Evolutionary conservation across 1,140 invertebrate genomes (phyloP).

Genomic region (Hypsibius dujardini): DNA sequence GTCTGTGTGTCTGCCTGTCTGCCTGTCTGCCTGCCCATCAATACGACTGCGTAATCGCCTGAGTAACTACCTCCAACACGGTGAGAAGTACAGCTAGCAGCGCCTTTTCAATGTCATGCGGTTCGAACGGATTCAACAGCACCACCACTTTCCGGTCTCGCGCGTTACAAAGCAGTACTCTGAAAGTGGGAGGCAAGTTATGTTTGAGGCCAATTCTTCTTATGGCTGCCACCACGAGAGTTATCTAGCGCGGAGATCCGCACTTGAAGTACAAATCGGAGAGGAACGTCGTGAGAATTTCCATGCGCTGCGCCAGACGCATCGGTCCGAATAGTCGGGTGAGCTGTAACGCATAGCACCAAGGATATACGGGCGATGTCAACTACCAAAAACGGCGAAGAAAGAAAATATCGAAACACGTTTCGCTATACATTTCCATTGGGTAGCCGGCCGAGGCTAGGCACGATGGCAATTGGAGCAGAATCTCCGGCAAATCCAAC

Average conservation of each 20-base stretch:
- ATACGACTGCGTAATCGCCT: too few species aligned
- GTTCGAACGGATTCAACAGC: not conserved
- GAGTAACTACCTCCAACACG: not conserved
- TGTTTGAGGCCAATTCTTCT: not conserved
- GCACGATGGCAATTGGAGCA: too few species aligned
- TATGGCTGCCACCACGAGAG: not conserved
- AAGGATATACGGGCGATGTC: too few species aligned
- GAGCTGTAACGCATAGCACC: not conserved
- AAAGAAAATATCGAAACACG: too few species aligned
- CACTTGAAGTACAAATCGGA: conserved; percentile 6
- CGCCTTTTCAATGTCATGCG: not conserved
- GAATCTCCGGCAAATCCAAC: too few species aligned
- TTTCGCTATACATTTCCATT: too few species aligned
- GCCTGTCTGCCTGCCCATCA: too few species aligned
- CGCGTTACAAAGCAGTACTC: not conserved
- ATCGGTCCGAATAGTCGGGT: not conserved
- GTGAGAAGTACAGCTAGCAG: not conserved
- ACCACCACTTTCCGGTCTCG: not conserved
- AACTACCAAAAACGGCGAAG: too few species aligned
- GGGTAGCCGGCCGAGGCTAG: too few species aligned
- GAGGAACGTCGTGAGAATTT: not conserved
- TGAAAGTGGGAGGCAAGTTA: not conserved
- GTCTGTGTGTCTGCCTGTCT: too few species aligned
- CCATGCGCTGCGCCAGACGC: not conserved
- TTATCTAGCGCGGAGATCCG: not conserved